Percentiles rank a stretch among this genome's conserved stretches.
Evolutionary conservation across 2,888 invertebrate species (phyloP).

Genomic region (Liopterus haemorrhoidalis): DNA sequence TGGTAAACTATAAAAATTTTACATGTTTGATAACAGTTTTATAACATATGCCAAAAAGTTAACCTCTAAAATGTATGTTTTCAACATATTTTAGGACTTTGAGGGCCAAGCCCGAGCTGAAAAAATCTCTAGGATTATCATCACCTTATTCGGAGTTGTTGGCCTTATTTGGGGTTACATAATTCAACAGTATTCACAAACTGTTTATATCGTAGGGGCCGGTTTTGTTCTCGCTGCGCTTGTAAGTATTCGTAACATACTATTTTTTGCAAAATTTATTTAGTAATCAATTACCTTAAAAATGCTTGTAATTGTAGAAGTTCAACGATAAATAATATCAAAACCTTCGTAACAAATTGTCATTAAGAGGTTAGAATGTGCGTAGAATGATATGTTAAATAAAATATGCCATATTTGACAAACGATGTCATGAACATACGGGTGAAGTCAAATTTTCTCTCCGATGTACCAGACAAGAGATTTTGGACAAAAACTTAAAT

Average conservation of each 20-base stretch:
- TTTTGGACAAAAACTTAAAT: no score
- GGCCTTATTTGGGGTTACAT: slow-evolving; percentile 90
- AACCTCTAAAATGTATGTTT: slow-evolving; percentile 22
- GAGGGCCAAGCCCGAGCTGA: slow-evolving; percentile 89
- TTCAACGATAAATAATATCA: no score
- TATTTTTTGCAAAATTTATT: slow-evolving; percentile 3
- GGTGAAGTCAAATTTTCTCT: no score
- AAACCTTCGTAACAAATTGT: no score
- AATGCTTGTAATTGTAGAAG: no score
- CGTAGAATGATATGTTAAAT: no score
- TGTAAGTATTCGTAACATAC: slow-evolving; percentile 47
- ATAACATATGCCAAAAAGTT: background rate
- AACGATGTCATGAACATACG: no score
- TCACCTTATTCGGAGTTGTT: slow-evolving; percentile 83
- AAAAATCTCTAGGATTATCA: slow-evolving; percentile 80
- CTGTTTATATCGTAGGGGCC: slow-evolving; percentile 85
- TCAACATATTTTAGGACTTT: slow-evolving; percentile 61
- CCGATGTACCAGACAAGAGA: no score
- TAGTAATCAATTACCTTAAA: slow-evolving; percentile 11
- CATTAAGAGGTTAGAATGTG: no score
- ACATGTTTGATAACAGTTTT: background rate
- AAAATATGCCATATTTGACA: no score
- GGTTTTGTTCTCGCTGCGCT: slow-evolving; percentile 83
- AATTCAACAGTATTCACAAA: slow-evolving; percentile 93
- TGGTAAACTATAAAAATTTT: slow-evolving; percentile 38